Evolutionary conservation across 2,113 vertebrate species (phyloP), one percentile per base, ranked within the genome.

Genomic region (Malurus melanocephalus): DNA sequence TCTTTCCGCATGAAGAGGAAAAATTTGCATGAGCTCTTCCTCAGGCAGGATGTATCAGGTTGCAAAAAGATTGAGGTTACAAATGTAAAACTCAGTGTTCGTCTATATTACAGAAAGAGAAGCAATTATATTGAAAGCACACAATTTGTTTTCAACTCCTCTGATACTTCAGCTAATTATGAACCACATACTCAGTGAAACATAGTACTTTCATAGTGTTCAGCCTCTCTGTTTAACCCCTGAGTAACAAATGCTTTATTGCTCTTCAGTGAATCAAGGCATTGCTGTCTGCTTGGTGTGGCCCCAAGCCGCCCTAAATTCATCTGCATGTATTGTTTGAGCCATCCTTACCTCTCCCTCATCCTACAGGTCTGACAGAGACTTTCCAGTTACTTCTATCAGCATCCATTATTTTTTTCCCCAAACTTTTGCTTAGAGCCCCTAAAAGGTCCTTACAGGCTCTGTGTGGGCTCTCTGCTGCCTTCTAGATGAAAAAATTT

Each of bases 261-360:
- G n/a, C 75, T 72, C 24, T 79, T 48, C 8, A 59, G 42, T 59
- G 27, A 72, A 73, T 43, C 56, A 52, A 60, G 46, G 68, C 67
- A 75, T 12, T 40, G 46, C 19, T 52, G 3, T 32, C 26, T 13
- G 4, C 45, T 52, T 59, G 35, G 45, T 19, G 40, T 49, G 38
- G 10, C 49, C 57, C n/a, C 52, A 74, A 65, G 27, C 22, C 57
- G 46, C 51, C 19, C 52, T 7, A 0, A 13, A 10, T 30, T 59
- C 59, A 33, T 13, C 27, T 53, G 0, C 10, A 0, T 7, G 5
- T 16, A 2, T 9, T 62, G 12, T 33, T 27, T 1, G 6, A 33
- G 45, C 55, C 45, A 43, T 38, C 38, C 38, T 38, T 38, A 38
- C 38, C 38, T 38, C 38, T 38, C 43, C 17, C 45, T 73, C 45